Evolutionary conservation across 2,888 invertebrate genomes (phyloP).

Genomic region (Tetranychus truncatus): DNA sequence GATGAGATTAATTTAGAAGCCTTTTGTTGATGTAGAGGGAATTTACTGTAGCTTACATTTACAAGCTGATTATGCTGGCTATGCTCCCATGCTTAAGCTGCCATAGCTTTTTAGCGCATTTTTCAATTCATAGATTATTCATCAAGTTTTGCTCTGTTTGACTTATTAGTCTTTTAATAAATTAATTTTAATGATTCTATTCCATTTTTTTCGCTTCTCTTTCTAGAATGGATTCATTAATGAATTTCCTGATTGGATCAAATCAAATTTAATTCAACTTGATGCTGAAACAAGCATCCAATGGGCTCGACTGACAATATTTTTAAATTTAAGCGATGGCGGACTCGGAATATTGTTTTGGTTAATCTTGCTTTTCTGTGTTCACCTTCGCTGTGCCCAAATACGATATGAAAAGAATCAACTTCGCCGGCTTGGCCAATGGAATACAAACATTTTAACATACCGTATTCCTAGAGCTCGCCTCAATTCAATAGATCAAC

Average conservation of each 20-base stretch:
- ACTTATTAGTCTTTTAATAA: not conserved
- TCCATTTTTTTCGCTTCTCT: not conserved
- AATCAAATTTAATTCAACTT: not conserved
- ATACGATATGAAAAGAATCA: not conserved
- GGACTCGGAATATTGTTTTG: not conserved
- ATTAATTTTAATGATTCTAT: not conserved
- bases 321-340: not conserved
- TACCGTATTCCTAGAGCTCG: conserved; percentile 7
- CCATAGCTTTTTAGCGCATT: too few relatives aligned
- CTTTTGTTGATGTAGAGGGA: too few relatives aligned
- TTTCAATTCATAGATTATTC: too few relatives aligned
- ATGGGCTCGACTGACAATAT: conserved; percentile 1
- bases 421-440: not conserved
- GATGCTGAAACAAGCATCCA: not conserved
- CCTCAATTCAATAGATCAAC: conserved; percentile 1
- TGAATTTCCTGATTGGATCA: not conserved
- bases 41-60: too few relatives aligned
- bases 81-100: too few relatives aligned
- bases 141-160: not conserved
- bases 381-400: not conserved
- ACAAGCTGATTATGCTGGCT: too few relatives aligned
- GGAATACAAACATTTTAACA: not conserved
- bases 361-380: not conserved
- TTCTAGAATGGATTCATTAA: not conserved
- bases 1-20: too few relatives aligned